A percentile compares a stretch with the other conserved stretches of the same genome.
Conservation (phyloP, 2,888 invertebrate genomes). For the Mythimna loreyi region DNA sequence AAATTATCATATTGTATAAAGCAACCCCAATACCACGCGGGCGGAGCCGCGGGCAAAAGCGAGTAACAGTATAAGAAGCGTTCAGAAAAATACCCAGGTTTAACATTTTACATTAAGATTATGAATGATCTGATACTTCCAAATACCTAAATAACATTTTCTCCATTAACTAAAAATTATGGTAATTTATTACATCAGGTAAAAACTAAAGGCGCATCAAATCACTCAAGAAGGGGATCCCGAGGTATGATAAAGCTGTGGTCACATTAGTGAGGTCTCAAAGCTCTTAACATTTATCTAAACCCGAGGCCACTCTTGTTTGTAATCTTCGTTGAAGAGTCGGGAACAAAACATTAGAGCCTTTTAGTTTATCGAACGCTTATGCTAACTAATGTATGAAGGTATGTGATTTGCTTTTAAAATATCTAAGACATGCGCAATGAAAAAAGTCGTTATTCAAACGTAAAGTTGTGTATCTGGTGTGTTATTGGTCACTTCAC, state of each 20-base stretch:
- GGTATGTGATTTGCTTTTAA: conserved; percentile 62
- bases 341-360: conserved; percentile 75
- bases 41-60: no score
- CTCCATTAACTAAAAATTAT: neutral
- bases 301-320: conserved; percentile 75
- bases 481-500: no score
- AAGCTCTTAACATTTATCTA: conserved; percentile 79
- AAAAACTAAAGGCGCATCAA: conserved; percentile 11
- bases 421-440: conserved; percentile 17
- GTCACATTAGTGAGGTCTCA: conserved; percentile 67
- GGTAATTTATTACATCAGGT: conserved; percentile 23
- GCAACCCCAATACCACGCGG: no score
- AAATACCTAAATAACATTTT: neutral
- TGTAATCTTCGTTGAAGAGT: conserved; percentile 73
- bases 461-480: neutral
- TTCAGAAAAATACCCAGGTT: neutral
- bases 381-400: conserved; percentile 51
- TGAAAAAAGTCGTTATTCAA: neutral
- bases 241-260: conserved; percentile 47
- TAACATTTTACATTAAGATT: neutral
- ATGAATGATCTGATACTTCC: neutral
- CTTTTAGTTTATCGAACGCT: conserved; percentile 67
- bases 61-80: no score
- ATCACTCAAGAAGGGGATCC: conserved; percentile 20
- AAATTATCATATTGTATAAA: no score